These are phyloP conservation scores for Heliconius sara DNA, from an alignment of 2,888 invertebrate genomes.

Conservation along the genomic window DNA sequence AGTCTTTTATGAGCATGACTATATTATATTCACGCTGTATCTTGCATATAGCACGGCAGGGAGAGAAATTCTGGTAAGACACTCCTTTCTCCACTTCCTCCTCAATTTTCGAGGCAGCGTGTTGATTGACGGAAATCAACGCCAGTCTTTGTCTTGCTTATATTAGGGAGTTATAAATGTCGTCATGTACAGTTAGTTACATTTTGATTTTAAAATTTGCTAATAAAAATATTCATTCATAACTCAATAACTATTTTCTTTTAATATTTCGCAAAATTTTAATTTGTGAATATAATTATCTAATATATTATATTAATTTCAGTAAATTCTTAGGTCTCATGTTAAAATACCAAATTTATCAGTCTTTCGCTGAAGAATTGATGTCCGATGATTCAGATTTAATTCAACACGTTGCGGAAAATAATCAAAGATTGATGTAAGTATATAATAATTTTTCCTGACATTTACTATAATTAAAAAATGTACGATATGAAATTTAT, in stretches of 20 bases:
- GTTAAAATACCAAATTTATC: conserved; percentile 83
- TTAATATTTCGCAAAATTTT: no score
- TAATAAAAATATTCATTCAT: no score
- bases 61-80: no score
- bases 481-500: no score
- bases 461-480: not conserved
- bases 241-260: no score
- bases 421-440: conserved; percentile 73
- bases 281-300: no score
- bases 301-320: conserved; percentile 53
- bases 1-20: no score
- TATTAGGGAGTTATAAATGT: not conserved
- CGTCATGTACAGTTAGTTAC: no score
- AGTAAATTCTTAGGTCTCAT: conserved; percentile 84
- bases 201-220: no score
- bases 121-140: not conserved
- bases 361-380: conserved; percentile 78
- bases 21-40: no score
- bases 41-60: no score
- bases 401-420: conserved; percentile 69
- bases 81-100: no score
- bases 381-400: conserved; percentile 74
- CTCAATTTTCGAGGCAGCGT: not conserved
- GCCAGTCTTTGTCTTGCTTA: not conserved
- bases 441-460: conserved; percentile 46